A percentile compares a stretch with the other conserved stretches of the same genome.
Evolutionary conservation across 2,888 invertebrate species (phyloP).

Genomic region (Dryocosmus kuriphilus): DNA sequence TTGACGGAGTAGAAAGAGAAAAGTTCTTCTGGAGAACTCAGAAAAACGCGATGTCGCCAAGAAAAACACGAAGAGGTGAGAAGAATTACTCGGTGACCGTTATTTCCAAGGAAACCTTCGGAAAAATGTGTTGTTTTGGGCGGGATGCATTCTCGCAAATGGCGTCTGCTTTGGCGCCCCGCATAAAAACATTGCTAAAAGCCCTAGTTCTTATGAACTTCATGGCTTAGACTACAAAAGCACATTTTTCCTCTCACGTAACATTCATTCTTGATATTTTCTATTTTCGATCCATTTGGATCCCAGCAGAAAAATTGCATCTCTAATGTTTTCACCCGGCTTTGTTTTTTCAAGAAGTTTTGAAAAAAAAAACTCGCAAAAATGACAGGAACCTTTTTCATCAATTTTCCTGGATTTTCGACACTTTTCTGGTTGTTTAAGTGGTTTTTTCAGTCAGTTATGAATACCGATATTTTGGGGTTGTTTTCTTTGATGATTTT

Average conservation of each 20-base stretch:
- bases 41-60: constrained; percentile 60
- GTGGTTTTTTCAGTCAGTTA: not conserved
- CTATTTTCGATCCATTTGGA: not conserved
- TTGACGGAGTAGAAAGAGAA: constrained; percentile 38
- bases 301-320: not conserved
- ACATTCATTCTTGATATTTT: not conserved
- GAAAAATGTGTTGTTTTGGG: constrained; percentile 57
- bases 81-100: not conserved
- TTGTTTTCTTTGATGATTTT: constrained; percentile 7
- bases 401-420: not conserved
- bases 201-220: not conserved
- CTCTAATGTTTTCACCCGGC: not conserved
- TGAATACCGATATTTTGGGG: not conserved
- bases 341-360: not conserved
- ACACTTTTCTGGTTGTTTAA: not conserved
- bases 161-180: constrained; percentile 63
- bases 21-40: not conserved
- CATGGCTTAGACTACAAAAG: not conserved
- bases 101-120: constrained; percentile 1
- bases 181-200: constrained; percentile 50
- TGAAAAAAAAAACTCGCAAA: not conserved
- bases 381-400: not conserved
- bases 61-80: constrained; percentile 65
- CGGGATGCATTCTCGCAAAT: constrained; percentile 61
- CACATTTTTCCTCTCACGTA: not conserved